phyloP scores from a whole-genome alignment of 1,140 invertebrate genomes.

The Drosophila sechellia region DNA sequence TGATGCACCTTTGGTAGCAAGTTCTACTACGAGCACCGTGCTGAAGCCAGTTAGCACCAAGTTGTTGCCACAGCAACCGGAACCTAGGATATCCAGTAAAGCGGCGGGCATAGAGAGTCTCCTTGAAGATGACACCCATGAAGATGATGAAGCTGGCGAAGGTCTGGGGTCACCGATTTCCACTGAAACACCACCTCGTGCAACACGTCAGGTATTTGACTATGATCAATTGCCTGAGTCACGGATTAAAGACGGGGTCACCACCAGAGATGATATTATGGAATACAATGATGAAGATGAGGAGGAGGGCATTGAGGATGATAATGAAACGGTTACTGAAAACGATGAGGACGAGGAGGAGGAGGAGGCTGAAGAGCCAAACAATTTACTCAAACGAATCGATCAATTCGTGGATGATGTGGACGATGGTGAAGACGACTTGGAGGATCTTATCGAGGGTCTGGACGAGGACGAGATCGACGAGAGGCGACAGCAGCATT shows the following conservation, averaged over 20 bases:
- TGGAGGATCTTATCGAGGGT: conserved; percentile 67
- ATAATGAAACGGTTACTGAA: conserved; percentile 27
- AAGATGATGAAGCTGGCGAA: conserved; percentile 36
- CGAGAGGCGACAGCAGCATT: conserved; percentile 53
- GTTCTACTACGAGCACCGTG: conserved; percentile 46
- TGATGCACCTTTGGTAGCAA: neutral
- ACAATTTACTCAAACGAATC: conserved; percentile 78
- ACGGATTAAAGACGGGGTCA: conserved; percentile 55
- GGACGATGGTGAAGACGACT: conserved; percentile 69
- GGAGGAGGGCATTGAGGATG: conserved; percentile 30
- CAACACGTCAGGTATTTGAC: conserved; percentile 78
- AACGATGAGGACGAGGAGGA: conserved; percentile 35
- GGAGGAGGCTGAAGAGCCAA: conserved; percentile 28
- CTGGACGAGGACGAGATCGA: conserved; percentile 38
- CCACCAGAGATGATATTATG: conserved; percentile 31
- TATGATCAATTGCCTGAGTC: conserved; percentile 84
- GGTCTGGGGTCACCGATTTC: conserved; percentile 48
- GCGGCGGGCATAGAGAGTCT: conserved; percentile 55
- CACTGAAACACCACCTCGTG: conserved; percentile 64
- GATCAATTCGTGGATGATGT: conserved; percentile 74
- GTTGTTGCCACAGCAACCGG: conserved; percentile 56
- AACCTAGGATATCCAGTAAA: conserved; percentile 69
- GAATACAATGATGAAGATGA: conserved; percentile 31
- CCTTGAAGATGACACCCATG: conserved; percentile 10
- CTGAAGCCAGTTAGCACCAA: conserved; percentile 62